Base-by-base conservation (phyloP, 2,888 invertebrate genomes). In the Sinohyriopsis cumingii region DNA sequence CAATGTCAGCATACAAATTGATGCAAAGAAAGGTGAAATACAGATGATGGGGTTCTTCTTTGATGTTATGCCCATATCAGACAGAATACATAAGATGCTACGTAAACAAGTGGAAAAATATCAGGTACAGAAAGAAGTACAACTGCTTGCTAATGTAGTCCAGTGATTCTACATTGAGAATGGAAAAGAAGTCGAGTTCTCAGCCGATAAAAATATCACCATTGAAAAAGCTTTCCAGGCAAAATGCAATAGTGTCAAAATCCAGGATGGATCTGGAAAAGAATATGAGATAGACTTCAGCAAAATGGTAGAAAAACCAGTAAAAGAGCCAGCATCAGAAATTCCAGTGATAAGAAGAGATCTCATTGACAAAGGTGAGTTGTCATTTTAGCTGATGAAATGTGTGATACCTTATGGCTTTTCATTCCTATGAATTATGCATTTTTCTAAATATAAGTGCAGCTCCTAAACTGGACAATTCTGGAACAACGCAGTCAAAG, bases 271-370 rank as follows among this genome's bases (percentile, higher is more conserved):
- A 2, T 25, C 59, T 25, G 75, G 73, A 12, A 69, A 60, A 1
- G 70, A 72, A 24, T 81, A 77, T 66, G 67, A 63, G 28, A 72
- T 81, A 7, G 75, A 77, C 68, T 77, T 81, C 20, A 57, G 55
- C 15, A 72, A 69, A 9, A 76, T 78, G 78, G 72, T 71, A 24
- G 81, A 81, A 57, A 76, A 67, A 62, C 76, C 76, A n/a, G 69
- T 65, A 1, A 63, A 64, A 59, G 45, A 73, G 25, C 67, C 74
- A 7, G 55, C 55, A 15, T 67, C 65, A n/a, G 67, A 66, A n/a
- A 68, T 71, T 20, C 57, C 66, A 61, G 76, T 81, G 1, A 63
- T 78, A 15, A 68, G 79, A n/a, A 68, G 76, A 63, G 76, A 79
- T 59, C 67, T 73, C 15, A 55, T 45, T 45, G 45, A 45, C 45